phyloP scores from a whole-genome alignment of 2,113 vertebrate species.

The Donacobius atricapilla region DNA sequence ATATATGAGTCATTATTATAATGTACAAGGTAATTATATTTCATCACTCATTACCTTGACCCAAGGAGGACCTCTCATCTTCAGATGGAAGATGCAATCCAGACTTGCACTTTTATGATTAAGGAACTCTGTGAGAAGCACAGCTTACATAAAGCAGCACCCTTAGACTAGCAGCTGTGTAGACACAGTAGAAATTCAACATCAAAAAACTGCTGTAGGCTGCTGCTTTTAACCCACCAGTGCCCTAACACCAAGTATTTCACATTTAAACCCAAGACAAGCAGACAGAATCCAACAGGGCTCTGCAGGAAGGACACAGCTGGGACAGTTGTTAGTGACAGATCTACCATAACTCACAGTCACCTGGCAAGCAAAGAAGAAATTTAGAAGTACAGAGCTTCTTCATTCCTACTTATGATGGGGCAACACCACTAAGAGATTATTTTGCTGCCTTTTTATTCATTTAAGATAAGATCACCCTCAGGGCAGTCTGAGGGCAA shows the following conservation, averaged over 20 bases:
- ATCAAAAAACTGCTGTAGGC: neutral
- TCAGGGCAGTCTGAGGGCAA: neutral
- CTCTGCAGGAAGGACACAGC: neutral
- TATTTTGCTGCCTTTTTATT: neutral
- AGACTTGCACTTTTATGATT: constrained; percentile 24
- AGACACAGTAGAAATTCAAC: neutral
- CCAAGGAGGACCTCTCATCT: constrained; percentile 6
- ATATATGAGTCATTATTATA: constrained; percentile 61
- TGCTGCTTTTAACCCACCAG: neutral
- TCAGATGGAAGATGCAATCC: constrained; percentile 29
- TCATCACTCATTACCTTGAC: constrained; percentile 56
- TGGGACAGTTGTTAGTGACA: neutral
- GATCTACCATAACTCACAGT: neutral
- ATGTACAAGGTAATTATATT: constrained; percentile 52
- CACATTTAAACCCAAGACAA: neutral
- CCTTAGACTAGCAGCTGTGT: neutral
- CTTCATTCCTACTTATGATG: neutral
- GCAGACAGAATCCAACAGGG: neutral
- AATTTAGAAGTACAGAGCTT: neutral
- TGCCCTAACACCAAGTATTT: neutral
- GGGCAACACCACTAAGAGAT: neutral
- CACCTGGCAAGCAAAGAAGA: neutral
- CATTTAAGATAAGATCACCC: neutral
- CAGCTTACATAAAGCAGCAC: neutral
- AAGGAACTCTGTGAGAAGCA: neutral